A percentile compares a stretch with the other conserved stretches of the same genome.
phyloP scores from a whole-genome alignment of 1,140 invertebrate genomes.

The Hylaeus volcanicus region DNA sequence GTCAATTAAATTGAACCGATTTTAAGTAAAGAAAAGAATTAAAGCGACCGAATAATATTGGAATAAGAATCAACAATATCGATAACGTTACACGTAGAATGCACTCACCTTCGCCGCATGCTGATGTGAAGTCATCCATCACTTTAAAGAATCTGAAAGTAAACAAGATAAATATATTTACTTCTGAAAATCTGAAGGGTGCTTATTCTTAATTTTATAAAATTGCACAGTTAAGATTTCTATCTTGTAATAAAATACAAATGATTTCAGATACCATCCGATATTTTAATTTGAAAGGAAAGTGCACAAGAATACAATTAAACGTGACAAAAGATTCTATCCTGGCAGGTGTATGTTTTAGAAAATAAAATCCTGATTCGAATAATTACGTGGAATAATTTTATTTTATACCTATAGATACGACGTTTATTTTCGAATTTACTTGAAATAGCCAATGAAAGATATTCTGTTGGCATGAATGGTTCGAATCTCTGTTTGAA shows the following conservation, averaged over 20 bases:
- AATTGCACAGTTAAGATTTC: neutral
- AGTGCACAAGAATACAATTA: too few relatives aligned
- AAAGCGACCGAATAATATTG: conserved; percentile 14
- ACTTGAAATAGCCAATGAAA: conserved; percentile 12
- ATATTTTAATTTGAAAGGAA: too few relatives aligned
- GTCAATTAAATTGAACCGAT: neutral
- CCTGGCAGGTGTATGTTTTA: too few relatives aligned
- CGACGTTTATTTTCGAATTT: conserved; percentile 13
- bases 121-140: conserved; percentile 77
- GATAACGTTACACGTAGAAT: conserved; percentile 24
- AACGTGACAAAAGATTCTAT: too few relatives aligned
- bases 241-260: neutral
- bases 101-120: conserved; percentile 68
- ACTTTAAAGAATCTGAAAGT: conserved; percentile 81
- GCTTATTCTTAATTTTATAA: neutral
- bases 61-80: too few relatives aligned
- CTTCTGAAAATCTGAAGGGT: conserved; percentile 17
- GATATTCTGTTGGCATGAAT: conserved; percentile 43
- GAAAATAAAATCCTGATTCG: too few relatives aligned
- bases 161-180: conserved; percentile 56
- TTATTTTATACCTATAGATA: too few relatives aligned
- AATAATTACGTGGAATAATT: too few relatives aligned
- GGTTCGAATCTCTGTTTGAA: conserved; percentile 42
- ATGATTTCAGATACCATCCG: too few relatives aligned
- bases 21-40: neutral